These are phyloP conservation scores for Microctonus hyperodae DNA, from an alignment of 2,888 invertebrate species.

Conservation along the genomic window DNA sequence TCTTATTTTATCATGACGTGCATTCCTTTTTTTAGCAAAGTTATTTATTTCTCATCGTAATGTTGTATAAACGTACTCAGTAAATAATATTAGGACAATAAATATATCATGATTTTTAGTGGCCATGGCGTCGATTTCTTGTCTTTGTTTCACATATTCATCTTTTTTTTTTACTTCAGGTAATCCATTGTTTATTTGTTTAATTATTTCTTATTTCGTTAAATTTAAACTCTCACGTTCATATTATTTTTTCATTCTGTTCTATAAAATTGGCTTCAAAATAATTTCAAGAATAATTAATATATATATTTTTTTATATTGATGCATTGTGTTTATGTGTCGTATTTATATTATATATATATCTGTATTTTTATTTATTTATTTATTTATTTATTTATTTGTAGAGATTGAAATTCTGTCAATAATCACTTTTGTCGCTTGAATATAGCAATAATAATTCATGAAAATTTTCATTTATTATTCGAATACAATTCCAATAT, in stretches of 20 bases:
- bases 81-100: conserved; percentile 42
- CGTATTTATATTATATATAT: conserved; percentile 40
- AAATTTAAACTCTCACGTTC: conserved; percentile 52
- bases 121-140: conserved; percentile 29
- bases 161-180: conserved; percentile 11
- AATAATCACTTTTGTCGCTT: conserved; percentile 32
- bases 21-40: background rate
- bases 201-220: conserved; percentile 24
- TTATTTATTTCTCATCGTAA: conserved; percentile 19
- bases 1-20: background rate
- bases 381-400: conserved; percentile 47
- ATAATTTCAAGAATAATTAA: conserved; percentile 55
- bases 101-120: conserved; percentile 35
- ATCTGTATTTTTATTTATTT: conserved; percentile 40
- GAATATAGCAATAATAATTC: background rate
- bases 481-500: background rate
- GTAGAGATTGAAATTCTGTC: conserved; percentile 55
- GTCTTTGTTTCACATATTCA: conserved; percentile 29
- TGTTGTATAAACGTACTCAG: conserved; percentile 60
- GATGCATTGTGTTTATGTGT: conserved; percentile 6
- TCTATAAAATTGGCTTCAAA: conserved; percentile 58
- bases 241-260: conserved; percentile 39
- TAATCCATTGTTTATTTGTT: conserved; percentile 24
- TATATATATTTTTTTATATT: conserved; percentile 32
- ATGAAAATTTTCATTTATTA: background rate